Base-by-base conservation (phyloP, 2,888 invertebrate species). In the Panopea generosa region DNA sequence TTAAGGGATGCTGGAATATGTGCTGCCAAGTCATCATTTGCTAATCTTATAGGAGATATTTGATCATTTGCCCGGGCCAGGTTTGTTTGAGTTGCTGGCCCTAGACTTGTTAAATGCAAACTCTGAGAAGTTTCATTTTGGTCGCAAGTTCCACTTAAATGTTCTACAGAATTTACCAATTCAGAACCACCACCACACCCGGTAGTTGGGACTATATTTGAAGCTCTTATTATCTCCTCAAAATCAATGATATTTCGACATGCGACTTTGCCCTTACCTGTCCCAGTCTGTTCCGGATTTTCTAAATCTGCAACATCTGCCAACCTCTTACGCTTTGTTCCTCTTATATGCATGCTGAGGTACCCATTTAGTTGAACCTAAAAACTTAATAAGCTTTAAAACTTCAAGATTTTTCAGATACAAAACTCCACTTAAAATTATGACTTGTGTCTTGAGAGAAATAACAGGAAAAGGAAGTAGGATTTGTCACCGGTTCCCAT, bases 1-100 rank as follows among this genome's bases (percentile, higher is more conserved):
- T 62, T 62, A 9, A 62, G 18, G 24, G 47, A 47, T 38, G 47
- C 27, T 27, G 61, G 61, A 7, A 62, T 24, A 38, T 56, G 66
- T 22, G 56, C 66, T 18, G 55, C 53, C 18, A 56, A 24, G 33
- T 66, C 66, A 29, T 55, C 63, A 27, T 43, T 38, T 6, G 53
- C 26, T 20, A 57, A 29, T 20, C 57, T 2, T 6, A 57, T 26
- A 4, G 33, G 20, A 4, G 45, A 45, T 4, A 45, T 11, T 40
- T 40, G 40, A 16, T 11, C 16, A 40, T 40, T 40, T 40, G 40
- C 40, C 40, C 16, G 40, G 16, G 40, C 7, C 40, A 40, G 40
- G 40, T 16, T 40, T 40, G 40, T 40, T 40, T 40, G 40, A 40
- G 40, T 40, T 40, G 40, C 40, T 40, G 40, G 40, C 40, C 40